phyloP scores from a whole-genome alignment of 2,113 vertebrate species.

The Haemorhous mexicanus region DNA sequence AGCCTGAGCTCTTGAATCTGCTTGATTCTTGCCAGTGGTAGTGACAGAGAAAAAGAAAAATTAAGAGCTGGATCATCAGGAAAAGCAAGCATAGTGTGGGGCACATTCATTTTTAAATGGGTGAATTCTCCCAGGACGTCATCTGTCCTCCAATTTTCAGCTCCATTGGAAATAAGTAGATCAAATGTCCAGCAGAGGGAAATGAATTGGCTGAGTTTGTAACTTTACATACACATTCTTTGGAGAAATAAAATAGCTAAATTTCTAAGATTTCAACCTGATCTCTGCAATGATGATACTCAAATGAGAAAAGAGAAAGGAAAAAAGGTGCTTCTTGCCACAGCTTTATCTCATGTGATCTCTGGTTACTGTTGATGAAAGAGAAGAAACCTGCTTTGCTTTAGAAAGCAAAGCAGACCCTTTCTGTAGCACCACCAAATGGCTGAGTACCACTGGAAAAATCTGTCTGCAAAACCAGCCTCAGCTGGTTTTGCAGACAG shows the following conservation, averaged over 20 bases:
- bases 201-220: neutral
- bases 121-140: neutral
- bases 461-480: neutral
- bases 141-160: neutral
- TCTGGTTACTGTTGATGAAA: neutral
- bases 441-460: neutral
- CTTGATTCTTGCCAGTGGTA: neutral
- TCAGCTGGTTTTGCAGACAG: neutral
- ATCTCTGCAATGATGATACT: neutral
- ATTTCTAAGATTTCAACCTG: neutral
- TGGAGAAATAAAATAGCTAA: neutral
- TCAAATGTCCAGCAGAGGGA: neutral
- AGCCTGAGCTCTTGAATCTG: accelerated
- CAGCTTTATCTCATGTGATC: neutral
- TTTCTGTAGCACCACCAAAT: constrained; percentile 61
- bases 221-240: neutral
- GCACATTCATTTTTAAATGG: neutral
- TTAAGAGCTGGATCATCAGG: neutral
- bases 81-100: neutral
- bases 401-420: neutral
- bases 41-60: neutral
- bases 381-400: neutral
- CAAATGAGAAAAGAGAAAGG: neutral
- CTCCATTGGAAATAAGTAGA: neutral
- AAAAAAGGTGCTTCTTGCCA: neutral